These are phyloP conservation scores for Remorina albescens DNA, from an alignment of 2,797 vertebrate species.

Conservation along the genomic window DNA sequence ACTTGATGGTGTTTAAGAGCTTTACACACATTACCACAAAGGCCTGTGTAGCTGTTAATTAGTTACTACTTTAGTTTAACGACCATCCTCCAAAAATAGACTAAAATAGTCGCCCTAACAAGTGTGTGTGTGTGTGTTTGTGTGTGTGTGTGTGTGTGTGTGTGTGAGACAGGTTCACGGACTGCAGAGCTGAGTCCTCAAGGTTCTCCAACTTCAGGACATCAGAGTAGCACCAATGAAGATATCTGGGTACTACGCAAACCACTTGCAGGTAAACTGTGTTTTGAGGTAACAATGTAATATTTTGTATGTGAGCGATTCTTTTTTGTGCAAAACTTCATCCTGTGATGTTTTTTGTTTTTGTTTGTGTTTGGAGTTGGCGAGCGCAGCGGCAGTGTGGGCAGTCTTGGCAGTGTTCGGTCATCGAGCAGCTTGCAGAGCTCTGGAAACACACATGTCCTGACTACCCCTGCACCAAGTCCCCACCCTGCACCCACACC, in stretches of 20 bases:
- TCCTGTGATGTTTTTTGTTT: not conserved
- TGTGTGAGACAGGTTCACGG: constrained; percentile 87
- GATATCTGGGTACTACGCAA: constrained; percentile 98
- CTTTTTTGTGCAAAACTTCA: not conserved
- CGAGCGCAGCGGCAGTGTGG: constrained; percentile 90
- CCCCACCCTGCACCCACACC: constrained; percentile 75
- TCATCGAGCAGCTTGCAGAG: constrained; percentile 85
- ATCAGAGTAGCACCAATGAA: constrained; percentile 86
- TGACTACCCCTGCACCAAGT: constrained; percentile 78
- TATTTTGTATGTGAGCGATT: not conserved
- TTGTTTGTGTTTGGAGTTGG: constrained; percentile 76
- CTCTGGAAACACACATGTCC: constrained; percentile 80
- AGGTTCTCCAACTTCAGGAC: constrained; percentile 88
- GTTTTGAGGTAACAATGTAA: not conserved
- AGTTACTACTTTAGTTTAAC: not conserved
- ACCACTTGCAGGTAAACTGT: constrained; percentile 91
- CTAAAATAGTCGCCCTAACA: constrained; percentile 10
- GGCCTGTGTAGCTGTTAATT: constrained; percentile 10
- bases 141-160: constrained; percentile 16
- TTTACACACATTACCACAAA: constrained; percentile 3
- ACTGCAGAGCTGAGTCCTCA: constrained; percentile 90
- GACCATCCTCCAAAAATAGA: not conserved
- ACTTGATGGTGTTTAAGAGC: constrained; percentile 14
- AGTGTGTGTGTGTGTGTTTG: constrained; percentile 15
- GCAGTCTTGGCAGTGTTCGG: constrained; percentile 89